These are phyloP conservation scores for Liodrosophila aerea DNA, from an alignment of 2,888 invertebrate genomes.

Conservation along the genomic window DNA sequence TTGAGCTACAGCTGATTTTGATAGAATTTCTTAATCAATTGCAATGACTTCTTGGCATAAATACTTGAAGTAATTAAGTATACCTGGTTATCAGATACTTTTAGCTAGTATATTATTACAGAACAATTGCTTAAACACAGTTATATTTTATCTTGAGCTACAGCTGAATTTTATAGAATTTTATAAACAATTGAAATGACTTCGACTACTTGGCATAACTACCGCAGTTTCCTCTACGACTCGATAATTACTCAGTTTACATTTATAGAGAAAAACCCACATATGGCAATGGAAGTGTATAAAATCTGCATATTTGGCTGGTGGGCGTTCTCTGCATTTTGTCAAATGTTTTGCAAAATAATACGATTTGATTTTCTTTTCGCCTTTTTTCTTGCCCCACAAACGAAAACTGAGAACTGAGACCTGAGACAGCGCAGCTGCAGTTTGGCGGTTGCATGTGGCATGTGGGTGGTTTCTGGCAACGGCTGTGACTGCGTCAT, in stretches of 20 bases:
- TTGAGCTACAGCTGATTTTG: background rate
- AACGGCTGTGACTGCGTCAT: conserved; percentile 42
- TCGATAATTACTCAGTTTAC: conserved; percentile 38
- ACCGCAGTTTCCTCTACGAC: too few species aligned
- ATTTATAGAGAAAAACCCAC: conserved; percentile 39
- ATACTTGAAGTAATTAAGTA: too few species aligned
- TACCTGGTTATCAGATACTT: too few species aligned
- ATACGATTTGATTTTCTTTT: background rate
- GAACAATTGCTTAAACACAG: background rate
- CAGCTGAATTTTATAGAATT: background rate
- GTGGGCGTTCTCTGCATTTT: conserved; percentile 64
- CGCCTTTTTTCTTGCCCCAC: background rate
- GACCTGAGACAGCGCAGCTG: conserved; percentile 20
- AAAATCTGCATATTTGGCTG: conserved; percentile 41
- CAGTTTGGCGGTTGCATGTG: conserved; percentile 12
- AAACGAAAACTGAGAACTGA: conserved; percentile 51
- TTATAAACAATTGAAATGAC: too few species aligned
- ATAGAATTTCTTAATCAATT: too few species aligned
- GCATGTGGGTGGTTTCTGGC: conserved; percentile 47
- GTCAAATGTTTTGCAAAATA: conserved; percentile 44
- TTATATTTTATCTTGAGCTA: too few species aligned
- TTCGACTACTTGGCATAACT: too few species aligned
- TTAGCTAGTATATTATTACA: too few species aligned
- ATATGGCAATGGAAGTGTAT: conserved; percentile 20
- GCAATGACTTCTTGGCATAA: too few species aligned